Evolutionary conservation across 2,113 vertebrate genomes (phyloP).

Genomic region (Ictalurus punctatus): DNA sequence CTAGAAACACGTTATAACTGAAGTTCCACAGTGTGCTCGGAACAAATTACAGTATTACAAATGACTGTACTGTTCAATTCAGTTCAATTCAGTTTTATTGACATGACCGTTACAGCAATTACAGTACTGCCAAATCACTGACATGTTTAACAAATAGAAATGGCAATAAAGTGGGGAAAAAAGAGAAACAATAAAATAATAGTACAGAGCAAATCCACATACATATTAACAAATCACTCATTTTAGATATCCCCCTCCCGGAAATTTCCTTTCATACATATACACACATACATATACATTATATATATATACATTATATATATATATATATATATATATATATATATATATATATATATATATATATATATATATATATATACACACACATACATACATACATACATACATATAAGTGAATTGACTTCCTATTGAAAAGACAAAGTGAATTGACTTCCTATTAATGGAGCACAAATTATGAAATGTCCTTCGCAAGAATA

Average conservation of each 20-base stretch:
- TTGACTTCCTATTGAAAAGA: background rate
- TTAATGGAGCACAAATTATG: background rate
- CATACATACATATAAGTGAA: background rate
- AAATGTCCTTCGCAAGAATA: background rate
- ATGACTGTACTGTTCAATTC: background rate
- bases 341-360: too few relatives aligned
- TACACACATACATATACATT: too few relatives aligned
- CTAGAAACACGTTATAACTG: slow-evolving; percentile 5
- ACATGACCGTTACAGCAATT: background rate
- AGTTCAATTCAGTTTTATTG: background rate
- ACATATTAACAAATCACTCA: background rate
- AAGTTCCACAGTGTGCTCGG: background rate
- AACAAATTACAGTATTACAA: background rate
- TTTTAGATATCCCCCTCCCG: too few relatives aligned
- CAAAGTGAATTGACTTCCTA: background rate
- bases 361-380: too few relatives aligned
- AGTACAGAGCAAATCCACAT: background rate
- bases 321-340: too few relatives aligned
- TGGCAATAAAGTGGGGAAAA: too few relatives aligned
- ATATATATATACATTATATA: too few relatives aligned
- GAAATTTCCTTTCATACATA: too few relatives aligned
- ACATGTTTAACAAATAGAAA: too few relatives aligned
- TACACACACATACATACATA: too few relatives aligned
- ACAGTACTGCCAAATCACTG: background rate
- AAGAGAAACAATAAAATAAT: too few relatives aligned